Conservation (phyloP, 2,888 invertebrate genomes). For the Campoletis raptor region DNA sequence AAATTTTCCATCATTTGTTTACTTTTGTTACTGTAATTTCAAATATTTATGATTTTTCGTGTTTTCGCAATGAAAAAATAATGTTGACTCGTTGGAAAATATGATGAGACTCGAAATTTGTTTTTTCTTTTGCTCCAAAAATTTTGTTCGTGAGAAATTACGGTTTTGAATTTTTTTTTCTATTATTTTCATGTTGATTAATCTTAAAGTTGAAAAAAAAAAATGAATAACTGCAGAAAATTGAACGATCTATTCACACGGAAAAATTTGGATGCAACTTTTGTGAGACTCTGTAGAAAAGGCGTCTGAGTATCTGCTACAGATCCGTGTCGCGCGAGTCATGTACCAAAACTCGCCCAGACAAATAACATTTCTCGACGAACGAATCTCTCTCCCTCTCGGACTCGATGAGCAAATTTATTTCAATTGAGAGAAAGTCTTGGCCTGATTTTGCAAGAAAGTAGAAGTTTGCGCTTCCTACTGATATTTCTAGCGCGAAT, state of each 20-base stretch:
- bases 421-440: conserved; percentile 23
- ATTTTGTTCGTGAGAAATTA: no score
- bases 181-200: no score
- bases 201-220: background rate
- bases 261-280: background rate
- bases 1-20: no score
- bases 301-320: conserved; percentile 53
- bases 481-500: background rate
- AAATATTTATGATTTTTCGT: no score
- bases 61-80: no score
- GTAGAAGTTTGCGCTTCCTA: background rate
- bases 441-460: conserved; percentile 12
- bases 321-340: conserved; percentile 59
- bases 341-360: conserved; percentile 33
- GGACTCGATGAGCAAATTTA: conserved; percentile 27
- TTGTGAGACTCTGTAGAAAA: conserved; percentile 6
- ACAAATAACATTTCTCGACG: conserved; percentile 37
- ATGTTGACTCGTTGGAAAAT: no score
- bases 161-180: no score
- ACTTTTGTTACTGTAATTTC: no score
- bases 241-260: background rate
- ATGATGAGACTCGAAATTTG: background rate
- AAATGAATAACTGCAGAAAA: background rate
- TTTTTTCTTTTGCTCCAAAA: background rate
- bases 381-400: conserved; percentile 17